These are phyloP conservation scores for Spodoptera littoralis DNA, from an alignment of 2,888 invertebrate genomes.

Conservation along the genomic window DNA sequence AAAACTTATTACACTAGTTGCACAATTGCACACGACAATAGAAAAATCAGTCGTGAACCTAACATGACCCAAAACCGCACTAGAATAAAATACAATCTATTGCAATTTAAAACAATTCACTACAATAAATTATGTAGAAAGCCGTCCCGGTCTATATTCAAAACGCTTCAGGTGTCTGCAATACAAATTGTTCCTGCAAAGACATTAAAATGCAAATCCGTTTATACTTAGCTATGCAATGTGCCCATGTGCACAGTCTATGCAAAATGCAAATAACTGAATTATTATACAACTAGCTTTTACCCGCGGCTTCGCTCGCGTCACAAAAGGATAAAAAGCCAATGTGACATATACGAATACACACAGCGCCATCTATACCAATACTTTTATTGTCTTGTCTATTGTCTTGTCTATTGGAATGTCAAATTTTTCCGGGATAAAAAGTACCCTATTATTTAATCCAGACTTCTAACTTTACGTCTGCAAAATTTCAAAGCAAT, in stretches of 20 bases:
- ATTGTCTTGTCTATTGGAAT: too few species aligned
- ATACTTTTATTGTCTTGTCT: too few species aligned
- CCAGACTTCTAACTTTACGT: too few species aligned
- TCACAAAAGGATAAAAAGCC: too few species aligned
- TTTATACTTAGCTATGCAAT: constrained; percentile 63
- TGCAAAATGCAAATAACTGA: constrained; percentile 58
- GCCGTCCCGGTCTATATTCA: constrained; percentile 55
- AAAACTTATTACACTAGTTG: background rate
- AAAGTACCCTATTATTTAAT: too few species aligned
- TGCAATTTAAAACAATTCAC: constrained; percentile 46
- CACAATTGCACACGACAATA: background rate
- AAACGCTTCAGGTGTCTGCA: constrained; percentile 63
- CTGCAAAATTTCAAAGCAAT: too few species aligned
- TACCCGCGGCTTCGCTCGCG: too few species aligned
- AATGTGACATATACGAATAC: too few species aligned
- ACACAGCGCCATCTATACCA: too few species aligned
- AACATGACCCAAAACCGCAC: constrained; percentile 20
- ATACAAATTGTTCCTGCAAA: constrained; percentile 65
- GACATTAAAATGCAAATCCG: constrained; percentile 70
- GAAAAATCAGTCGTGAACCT: background rate
- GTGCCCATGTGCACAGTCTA: constrained; percentile 54
- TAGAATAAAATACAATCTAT: constrained; percentile 22
- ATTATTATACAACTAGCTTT: constrained; percentile 49
- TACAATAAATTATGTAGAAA: constrained; percentile 50
- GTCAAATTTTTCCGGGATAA: too few species aligned